Evolutionary conservation across 2,797 vertebrate species (phyloP).

Genomic region (Pangasius djambal): DNA sequence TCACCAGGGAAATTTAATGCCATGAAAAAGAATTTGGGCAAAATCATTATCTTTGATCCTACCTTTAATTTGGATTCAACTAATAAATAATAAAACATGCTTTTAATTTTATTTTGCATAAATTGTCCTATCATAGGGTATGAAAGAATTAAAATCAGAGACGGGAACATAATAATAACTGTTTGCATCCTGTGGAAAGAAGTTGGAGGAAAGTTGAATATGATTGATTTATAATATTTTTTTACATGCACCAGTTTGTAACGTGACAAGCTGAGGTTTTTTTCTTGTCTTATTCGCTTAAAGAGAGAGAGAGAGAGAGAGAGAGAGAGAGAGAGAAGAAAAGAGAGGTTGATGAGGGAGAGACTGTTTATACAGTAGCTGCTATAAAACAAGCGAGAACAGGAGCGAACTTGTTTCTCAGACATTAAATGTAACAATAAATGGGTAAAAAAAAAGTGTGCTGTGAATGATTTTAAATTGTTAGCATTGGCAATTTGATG

Average conservation of each 20-base stretch:
- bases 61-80: constrained; percentile 2
- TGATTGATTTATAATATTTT: background rate
- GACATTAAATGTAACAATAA: background rate
- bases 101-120: background rate
- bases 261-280: background rate
- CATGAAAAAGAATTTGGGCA: background rate
- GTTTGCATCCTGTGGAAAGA: background rate
- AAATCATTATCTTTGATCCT: constrained; percentile 9
- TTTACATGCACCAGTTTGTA: background rate
- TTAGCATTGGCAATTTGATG: background rate
- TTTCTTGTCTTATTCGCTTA: background rate
- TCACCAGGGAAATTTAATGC: constrained; percentile 15
- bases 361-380: background rate
- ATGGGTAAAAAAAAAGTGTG: background rate
- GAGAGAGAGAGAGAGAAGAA: background rate
- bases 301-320: background rate
- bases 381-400: background rate
- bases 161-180: background rate
- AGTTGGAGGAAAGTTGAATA: background rate
- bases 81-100: background rate
- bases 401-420: background rate
- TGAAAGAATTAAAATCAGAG: background rate
- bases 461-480: background rate
- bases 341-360: background rate
- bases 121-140: background rate